Evolutionary conservation across 2,113 vertebrate species (phyloP).

Genomic region (Sus scrofa): DNA sequence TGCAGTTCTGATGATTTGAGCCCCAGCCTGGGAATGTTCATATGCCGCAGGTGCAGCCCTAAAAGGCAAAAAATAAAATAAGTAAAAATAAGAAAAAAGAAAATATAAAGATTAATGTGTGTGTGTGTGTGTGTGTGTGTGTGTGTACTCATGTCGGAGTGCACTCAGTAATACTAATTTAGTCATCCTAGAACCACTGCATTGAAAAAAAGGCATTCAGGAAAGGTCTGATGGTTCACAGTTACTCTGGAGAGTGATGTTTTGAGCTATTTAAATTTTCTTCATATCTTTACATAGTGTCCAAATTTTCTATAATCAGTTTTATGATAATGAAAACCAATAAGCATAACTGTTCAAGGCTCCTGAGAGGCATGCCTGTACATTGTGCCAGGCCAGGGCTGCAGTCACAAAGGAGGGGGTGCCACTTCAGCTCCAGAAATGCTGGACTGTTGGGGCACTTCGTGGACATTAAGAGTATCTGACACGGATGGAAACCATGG

Average conservation of each 20-base stretch:
- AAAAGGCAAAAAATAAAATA: too few species aligned
- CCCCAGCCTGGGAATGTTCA: too few species aligned
- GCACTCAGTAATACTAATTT: neutral
- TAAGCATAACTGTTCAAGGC: neutral
- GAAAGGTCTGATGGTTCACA: neutral
- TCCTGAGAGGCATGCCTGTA: neutral
- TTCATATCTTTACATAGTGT: neutral
- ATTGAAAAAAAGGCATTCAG: neutral
- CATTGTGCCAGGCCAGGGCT: neutral
- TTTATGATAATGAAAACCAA: neutral
- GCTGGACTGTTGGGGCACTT: neutral
- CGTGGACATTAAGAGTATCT: neutral
- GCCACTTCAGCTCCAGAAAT: neutral
- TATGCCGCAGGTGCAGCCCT: too few species aligned
- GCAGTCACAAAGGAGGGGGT: neutral
- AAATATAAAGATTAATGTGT: neutral
- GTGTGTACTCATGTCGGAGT: accelerated
- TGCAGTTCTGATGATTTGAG: too few species aligned
- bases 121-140: neutral
- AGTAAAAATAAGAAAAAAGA: neutral
- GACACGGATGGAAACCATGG: neutral
- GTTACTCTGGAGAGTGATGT: neutral
- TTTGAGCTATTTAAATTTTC: neutral
- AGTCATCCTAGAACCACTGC: neutral
- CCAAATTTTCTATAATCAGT: neutral